phyloP scores from a whole-genome alignment of 2,113 vertebrate genomes.

The Conger conger region DNA sequence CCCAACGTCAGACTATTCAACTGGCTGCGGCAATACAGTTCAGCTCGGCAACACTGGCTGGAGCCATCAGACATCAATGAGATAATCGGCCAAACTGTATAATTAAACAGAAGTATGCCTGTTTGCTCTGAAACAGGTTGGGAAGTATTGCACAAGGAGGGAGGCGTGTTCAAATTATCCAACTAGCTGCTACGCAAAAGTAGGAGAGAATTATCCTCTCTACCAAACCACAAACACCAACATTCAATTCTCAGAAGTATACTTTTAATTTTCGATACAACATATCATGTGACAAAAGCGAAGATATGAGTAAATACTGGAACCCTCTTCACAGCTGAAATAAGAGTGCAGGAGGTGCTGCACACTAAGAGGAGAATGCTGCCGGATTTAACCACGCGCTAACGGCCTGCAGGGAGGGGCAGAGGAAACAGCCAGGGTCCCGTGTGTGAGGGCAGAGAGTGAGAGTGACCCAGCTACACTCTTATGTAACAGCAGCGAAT shows the following conservation, averaged over 20 bases:
- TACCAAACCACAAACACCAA: not conserved
- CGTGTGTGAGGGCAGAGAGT: not conserved
- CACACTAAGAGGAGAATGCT: not conserved
- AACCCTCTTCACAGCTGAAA: not conserved
- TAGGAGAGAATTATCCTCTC: not conserved
- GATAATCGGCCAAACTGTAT: conserved; percentile 5
- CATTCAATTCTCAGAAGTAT: not conserved
- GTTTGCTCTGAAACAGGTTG: not conserved
- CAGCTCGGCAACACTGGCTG: not conserved
- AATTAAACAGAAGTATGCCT: conserved; percentile 7
- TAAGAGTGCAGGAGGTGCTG: not conserved
- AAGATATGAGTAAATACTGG: not conserved
- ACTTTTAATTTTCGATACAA: not conserved
- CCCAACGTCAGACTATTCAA: not conserved
- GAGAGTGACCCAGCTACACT: not conserved
- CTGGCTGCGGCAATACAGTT: not conserved
- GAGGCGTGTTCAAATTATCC: not conserved
- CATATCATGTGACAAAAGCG: not conserved
- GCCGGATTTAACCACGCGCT: not conserved
- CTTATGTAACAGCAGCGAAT: not conserved
- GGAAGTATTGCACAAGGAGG: not conserved
- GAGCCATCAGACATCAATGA: not conserved
- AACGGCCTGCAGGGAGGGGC: not conserved
- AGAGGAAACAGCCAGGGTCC: not conserved
- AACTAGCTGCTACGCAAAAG: not conserved